Percentiles rank a stretch among this genome's conserved stretches.
These are phyloP conservation scores for Hanleya hanleyi DNA, from an alignment of 2,888 invertebrate genomes.

Conservation along the genomic window DNA sequence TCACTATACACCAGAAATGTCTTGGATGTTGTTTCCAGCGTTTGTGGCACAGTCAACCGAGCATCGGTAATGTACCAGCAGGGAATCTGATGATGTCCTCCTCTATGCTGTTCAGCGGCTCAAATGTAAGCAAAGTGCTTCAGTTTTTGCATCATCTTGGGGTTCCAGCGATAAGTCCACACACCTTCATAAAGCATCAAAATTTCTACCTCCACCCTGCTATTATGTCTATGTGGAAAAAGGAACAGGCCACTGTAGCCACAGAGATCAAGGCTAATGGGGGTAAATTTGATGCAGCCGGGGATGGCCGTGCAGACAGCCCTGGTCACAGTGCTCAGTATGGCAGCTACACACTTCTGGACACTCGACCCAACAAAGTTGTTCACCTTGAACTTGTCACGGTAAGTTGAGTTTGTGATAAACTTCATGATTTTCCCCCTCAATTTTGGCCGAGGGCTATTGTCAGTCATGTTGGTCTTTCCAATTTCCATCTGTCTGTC, in stretches of 20 bases:
- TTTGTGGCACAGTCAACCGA: constrained; percentile 1
- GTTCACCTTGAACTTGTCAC: not conserved
- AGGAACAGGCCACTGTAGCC: not conserved
- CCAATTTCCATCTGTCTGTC: no score
- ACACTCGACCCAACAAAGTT: not conserved
- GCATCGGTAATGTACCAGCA: not conserved
- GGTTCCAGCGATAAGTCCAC: not conserved
- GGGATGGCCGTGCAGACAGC: constrained; percentile 3
- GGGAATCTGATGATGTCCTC: not conserved
- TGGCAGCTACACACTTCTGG: no score
- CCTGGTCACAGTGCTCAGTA: constrained; percentile 4
- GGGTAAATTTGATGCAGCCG: not conserved
- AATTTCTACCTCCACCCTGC: not conserved
- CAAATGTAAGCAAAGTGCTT: not conserved
- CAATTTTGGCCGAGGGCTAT: no score
- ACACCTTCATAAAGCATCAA: not conserved
- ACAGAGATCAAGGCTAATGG: not conserved
- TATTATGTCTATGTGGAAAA: not conserved
- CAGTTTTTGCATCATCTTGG: not conserved
- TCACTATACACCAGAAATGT: no score
- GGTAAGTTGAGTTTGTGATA: not conserved
- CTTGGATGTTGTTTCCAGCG: no score
- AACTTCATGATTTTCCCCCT: no score
- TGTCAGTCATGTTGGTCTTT: no score
- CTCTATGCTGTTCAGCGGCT: not conserved